phyloP scores from a whole-genome alignment of 2,113 vertebrate genomes.

The Corythornis vintsioides region DNA sequence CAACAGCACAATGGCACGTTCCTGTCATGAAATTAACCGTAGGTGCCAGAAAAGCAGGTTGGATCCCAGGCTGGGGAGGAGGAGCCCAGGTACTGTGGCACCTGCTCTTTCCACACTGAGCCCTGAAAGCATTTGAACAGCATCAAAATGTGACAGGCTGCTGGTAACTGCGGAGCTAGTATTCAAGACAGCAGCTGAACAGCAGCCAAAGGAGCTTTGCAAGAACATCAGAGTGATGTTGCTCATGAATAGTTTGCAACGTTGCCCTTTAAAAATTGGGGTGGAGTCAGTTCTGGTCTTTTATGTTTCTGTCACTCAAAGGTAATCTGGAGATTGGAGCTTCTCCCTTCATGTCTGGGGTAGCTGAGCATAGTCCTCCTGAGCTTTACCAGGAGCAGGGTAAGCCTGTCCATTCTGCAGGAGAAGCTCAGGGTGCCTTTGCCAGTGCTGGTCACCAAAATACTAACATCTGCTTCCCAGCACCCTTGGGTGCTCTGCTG shows the following conservation, averaged over 20 bases:
- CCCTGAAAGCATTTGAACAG: not conserved
- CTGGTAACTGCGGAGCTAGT: not conserved
- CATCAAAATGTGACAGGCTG: not conserved
- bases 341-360: not conserved
- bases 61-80: not conserved
- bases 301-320: not conserved
- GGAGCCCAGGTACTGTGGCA: not conserved
- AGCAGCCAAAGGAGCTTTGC: not conserved
- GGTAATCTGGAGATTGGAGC: not conserved
- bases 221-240: not conserved
- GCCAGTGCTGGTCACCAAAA: not conserved
- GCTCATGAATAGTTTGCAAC: not conserved
- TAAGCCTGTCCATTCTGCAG: not conserved
- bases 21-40: not conserved
- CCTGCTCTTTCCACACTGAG: not conserved
- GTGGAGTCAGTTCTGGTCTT: not conserved
- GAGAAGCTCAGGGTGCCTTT: not conserved
- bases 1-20: not conserved
- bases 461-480: not conserved
- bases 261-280: not conserved
- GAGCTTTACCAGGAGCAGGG: no score
- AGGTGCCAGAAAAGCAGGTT: not conserved
- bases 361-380: no score
- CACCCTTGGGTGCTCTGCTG: not conserved
- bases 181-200: not conserved